Evolutionary conservation across 2,888 invertebrate genomes (phyloP), one percentile per base, ranked within the genome.

Genomic region (Merodon equestris): DNA sequence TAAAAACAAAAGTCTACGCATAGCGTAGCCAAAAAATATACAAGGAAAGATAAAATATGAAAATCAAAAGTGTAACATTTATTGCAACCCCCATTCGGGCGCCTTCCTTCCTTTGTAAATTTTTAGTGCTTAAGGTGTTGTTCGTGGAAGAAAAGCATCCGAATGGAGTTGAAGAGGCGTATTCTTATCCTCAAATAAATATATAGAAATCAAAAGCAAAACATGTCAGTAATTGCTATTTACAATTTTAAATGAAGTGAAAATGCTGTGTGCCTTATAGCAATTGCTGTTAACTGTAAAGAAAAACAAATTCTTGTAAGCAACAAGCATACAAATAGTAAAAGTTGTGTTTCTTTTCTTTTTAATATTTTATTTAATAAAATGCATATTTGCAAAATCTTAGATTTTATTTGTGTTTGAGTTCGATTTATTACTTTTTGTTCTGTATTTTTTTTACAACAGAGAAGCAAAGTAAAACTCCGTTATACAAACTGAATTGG

Each of bases 191-290:
- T 27, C 2, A 27, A 27, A 7, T 7, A 40, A 40, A 40, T 36
- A 50, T 38, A 44, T 3, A 36, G 48, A 45, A 15, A 64, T 50
- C 45, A 47, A 76, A 53, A 56, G 15, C 70, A 77, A 58, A 42
- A 56, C 64, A 57, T 61, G 14, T 45, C 84, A 83, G 85, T 85
- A 84, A 86, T 86, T 86, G 85, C 85, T 86, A 86, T 84, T 90
- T 90, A 88, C 90, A 90, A 81, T 77, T 83, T 76, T 63, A 66
- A 72, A 81, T 82, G 73, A 82, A 81, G 91, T 91, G 91, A 90
- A 91, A 91, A 91, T 90, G 93, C 93, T 94, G 93, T 93, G 93
- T 94, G 94, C 93, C 93, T 94, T 92, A 92, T 93, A 93, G 93
- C 93, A 92, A 93, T 93, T 93, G 92, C 92, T 92, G 91, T 82